Evolutionary conservation across 2,113 vertebrate genomes (phyloP).

Genomic region (Nanger granti): DNA sequence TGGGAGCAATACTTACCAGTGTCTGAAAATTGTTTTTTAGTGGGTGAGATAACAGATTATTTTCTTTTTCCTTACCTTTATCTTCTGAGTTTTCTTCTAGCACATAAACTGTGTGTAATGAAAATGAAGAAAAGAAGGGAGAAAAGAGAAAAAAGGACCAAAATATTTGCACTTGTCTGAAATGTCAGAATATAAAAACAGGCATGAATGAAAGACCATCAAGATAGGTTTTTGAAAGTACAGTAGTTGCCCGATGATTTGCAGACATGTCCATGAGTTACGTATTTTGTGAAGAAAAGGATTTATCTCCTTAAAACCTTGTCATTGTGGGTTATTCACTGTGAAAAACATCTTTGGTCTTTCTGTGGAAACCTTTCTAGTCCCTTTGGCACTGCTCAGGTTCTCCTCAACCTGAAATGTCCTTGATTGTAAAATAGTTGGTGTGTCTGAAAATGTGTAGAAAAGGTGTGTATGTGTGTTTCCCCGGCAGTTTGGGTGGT

Average conservation of each 20-base stretch:
- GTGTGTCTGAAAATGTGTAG: constrained; percentile 18
- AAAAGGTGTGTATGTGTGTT: not conserved
- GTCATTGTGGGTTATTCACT: constrained; percentile 30
- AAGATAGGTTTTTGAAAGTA: constrained; percentile 10
- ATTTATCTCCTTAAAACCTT: constrained; percentile 52
- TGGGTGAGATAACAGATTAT: not conserved
- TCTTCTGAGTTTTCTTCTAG: not conserved
- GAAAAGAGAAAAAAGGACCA: not conserved
- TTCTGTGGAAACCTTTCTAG: not conserved
- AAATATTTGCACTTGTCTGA: not conserved
- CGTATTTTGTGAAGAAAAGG: constrained; percentile 22
- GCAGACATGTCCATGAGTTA: constrained; percentile 3
- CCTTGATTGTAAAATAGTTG: not conserved
- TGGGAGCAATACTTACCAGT: not conserved
- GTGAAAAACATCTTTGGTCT: constrained; percentile 18
- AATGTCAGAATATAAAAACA: not conserved
- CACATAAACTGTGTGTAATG: not conserved
- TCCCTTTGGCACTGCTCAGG: not conserved
- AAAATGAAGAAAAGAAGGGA: not conserved
- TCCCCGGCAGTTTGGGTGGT: not conserved
- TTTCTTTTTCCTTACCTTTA: not conserved
- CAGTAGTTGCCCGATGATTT: constrained; percentile 36
- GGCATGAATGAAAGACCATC: not conserved
- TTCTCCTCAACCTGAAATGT: not conserved
- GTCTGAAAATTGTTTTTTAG: not conserved